Evolutionary conservation across 2,888 invertebrate genomes (phyloP), one percentile per base, ranked within the genome.

Genomic region (Drosophila eohydei): DNA sequence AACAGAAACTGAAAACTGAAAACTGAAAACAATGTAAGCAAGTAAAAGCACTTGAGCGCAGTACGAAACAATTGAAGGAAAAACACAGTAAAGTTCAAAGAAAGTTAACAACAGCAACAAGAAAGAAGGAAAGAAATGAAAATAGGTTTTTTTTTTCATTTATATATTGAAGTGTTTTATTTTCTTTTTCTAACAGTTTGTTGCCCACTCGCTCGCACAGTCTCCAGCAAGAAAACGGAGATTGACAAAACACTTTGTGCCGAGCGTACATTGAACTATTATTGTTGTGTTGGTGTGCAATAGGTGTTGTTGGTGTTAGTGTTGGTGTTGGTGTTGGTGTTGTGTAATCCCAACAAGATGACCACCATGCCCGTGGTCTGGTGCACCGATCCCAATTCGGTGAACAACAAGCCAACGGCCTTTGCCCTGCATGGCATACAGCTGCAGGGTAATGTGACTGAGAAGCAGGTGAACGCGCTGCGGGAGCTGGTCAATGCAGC

Each of bases 371-470:
- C 93, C 41, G 93, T 93, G 57, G 93, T 93, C 57, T 93, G 93
- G 93, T 93, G 93, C 74, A 91, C 93, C 73, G 93, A 93, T 88
- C 92, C 93, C 41, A 93, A 93, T 79, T 93, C 93, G 88, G 92
- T 91, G 52, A 93, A 91, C 80, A 92, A 92, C 67, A 92, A 93
- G 69, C 93, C 93, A 26, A 92, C 92, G 36, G 93, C 93, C 54
- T 93, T 93, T 74, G 92, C 93, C 44, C 80, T 93, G 41, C 93
- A 93, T 64, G 93, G 93, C 63, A 93, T 93, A 32, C 93, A 93
- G 70, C 76, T 93, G 72, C 93, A 93, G 85, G 93, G 93, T 11
- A 93, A 93, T 80, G 92, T 93, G 14, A 93, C 92, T 0, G 92
- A 93, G 78, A 92, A 92, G 73, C 93, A 93, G 81, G 93, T 93